Conservation (phyloP, 2,113 vertebrate species). For the Platysternon megacephalum region DNA sequence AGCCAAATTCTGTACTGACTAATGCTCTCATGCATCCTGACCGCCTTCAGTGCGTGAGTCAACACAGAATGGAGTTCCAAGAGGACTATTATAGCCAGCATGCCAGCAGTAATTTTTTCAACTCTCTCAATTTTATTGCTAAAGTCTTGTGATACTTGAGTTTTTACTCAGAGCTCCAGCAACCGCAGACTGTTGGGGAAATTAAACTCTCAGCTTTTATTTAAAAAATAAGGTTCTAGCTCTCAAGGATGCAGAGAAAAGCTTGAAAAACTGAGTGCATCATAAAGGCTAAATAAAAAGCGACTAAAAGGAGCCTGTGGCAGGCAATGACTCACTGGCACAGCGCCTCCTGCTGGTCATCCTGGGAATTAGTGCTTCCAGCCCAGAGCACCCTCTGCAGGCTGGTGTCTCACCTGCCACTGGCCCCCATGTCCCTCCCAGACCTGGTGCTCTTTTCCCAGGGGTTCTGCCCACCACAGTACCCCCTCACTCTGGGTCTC, state of each 20-base stretch:
- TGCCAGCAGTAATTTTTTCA: neutral
- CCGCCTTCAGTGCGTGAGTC: neutral
- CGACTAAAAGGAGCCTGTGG: neutral
- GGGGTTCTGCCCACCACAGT: too few species aligned
- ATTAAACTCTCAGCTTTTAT: neutral
- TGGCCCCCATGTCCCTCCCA: too few species aligned
- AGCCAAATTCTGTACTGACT: neutral
- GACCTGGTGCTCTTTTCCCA: too few species aligned
- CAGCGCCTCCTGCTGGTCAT: too few species aligned
- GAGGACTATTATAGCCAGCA: neutral
- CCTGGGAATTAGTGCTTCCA: too few species aligned
- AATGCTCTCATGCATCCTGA: neutral
- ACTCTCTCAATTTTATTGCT: neutral
- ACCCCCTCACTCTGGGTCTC: too few species aligned
- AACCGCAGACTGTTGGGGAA: neutral
- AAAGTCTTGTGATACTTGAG: neutral
- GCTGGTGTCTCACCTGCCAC: too few species aligned
- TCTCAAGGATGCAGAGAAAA: neutral
- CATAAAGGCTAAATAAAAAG: neutral
- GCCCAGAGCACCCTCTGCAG: too few species aligned
- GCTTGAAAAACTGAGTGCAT: neutral
- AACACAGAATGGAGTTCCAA: neutral
- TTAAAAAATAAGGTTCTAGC: neutral
- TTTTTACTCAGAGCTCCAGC: neutral
- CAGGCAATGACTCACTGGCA: too few species aligned